Percentiles rank a stretch among this genome's conserved stretches.
phyloP scores from a whole-genome alignment of 2,888 invertebrate species.

The Bugula neritina region DNA sequence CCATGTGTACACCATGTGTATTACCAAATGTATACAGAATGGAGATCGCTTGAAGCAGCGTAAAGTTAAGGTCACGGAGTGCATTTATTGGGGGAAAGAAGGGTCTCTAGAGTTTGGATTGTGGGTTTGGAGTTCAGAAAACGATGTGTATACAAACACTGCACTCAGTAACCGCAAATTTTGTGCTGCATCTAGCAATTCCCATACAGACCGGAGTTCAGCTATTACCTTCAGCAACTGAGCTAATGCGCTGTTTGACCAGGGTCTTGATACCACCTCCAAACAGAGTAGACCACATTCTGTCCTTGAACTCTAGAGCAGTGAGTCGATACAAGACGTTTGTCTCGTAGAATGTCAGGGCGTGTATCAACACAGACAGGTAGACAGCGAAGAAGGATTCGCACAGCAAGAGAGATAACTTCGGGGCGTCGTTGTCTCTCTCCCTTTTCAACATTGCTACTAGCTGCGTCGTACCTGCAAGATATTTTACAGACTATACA shows the following conservation, averaged over 20 bases:
- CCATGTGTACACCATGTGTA: no score
- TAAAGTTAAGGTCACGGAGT: no score
- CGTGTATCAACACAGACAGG: constrained; percentile 84
- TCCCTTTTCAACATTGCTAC: constrained; percentile 83
- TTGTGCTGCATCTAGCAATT: no score
- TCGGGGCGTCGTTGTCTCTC: constrained; percentile 88
- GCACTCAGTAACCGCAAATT: no score
- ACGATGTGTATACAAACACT: no score
- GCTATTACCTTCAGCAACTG: constrained; percentile 49
- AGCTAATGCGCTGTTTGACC: constrained; percentile 56
- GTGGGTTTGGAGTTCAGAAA: no score
- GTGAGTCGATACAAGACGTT: constrained; percentile 72
- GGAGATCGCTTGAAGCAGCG: no score
- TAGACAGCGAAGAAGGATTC: constrained; percentile 91
- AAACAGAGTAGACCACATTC: constrained; percentile 62
- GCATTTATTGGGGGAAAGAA: no score
- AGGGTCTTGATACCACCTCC: constrained; percentile 56
- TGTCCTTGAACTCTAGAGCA: constrained; percentile 72
- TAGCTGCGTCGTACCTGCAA: constrained; percentile 82
- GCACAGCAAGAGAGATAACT: constrained; percentile 79
- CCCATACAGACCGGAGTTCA: no score
- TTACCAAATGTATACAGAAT: no score
- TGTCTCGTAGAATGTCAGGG: constrained; percentile 85
- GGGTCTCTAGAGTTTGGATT: no score
- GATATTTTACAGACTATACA: no score